A percentile compares a stretch with the other conserved stretches of the same genome.
Conservation (phyloP, 2,797 vertebrate species). For the Phrynocephalus vlangalii region DNA sequence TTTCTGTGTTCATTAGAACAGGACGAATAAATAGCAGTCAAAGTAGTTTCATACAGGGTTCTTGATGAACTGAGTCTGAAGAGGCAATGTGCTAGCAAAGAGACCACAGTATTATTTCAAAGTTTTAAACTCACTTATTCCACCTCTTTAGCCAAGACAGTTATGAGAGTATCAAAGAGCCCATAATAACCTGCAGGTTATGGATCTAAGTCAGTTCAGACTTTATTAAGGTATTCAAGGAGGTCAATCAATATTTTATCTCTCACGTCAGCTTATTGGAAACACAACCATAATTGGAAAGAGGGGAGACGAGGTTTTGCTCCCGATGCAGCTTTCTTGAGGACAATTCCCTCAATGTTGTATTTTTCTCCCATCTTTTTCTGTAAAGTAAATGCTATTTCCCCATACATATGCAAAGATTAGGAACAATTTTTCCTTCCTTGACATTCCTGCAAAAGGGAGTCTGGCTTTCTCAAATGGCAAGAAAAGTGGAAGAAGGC, state of each 20-base stretch:
- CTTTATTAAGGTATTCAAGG: constrained; percentile 61
- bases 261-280: constrained; percentile 11
- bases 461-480: neutral
- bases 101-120: constrained; percentile 44
- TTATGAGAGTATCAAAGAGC: constrained; percentile 63
- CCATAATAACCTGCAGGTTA: constrained; percentile 71
- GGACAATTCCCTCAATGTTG: neutral
- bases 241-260: constrained; percentile 40
- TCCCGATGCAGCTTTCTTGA: neutral
- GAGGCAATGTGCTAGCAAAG: constrained; percentile 51
- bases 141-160: constrained; percentile 42
- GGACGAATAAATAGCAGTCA: constrained; percentile 54
- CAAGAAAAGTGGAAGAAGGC: neutral
- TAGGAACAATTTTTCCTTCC: neutral
- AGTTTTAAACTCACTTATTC: constrained; percentile 50
- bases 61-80: constrained; percentile 75
- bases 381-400: neutral
- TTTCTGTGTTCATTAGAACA: constrained; percentile 76
- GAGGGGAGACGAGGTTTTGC: neutral
- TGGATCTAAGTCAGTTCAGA: constrained; percentile 54
- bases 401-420: neutral
- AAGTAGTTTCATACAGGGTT: constrained; percentile 54
- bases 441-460: neutral
- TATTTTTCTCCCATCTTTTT: neutral
- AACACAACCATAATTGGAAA: constrained; percentile 19